Evolutionary conservation across 2,888 invertebrate genomes (phyloP).

Genomic region (Orthosia cruda): DNA sequence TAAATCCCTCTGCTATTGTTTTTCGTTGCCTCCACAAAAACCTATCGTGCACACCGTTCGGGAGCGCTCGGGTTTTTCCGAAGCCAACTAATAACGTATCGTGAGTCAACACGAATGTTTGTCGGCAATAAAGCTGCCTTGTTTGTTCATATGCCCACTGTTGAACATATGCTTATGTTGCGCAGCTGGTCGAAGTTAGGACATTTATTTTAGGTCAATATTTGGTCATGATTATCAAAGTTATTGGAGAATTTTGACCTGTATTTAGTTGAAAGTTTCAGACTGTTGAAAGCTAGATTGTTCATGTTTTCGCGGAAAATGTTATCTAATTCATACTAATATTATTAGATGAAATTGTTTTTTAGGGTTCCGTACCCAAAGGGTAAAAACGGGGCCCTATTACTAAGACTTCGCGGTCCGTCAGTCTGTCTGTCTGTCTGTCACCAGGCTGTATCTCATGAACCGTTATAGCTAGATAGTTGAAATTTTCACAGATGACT

Average conservation of each 20-base stretch:
- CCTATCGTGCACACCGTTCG: conserved; percentile 5
- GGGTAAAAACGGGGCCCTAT: no score
- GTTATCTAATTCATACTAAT: no score
- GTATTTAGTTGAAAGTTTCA: conserved; percentile 6
- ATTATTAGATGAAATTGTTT: no score
- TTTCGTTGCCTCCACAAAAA: not conserved
- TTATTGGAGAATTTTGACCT: not conserved
- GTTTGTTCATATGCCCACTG: conserved; percentile 54
- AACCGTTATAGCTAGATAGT: no score
- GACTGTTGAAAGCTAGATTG: not conserved
- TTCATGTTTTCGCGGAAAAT: no score
- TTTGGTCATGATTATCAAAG: not conserved
- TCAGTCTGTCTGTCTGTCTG: no score
- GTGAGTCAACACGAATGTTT: conserved; percentile 63
- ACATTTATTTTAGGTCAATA: conserved; percentile 23
- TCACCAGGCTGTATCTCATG: no score
- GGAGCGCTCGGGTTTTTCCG: conserved; percentile 39
- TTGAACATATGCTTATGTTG: conserved; percentile 41
- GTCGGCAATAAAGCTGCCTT: conserved; percentile 58
- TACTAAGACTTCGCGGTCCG: no score
- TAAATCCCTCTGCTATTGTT: not conserved
- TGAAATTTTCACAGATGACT: no score
- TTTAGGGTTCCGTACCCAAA: no score
- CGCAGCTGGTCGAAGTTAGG: conserved; percentile 2
- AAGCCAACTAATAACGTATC: conserved; percentile 58